phyloP scores from a whole-genome alignment of 2,888 invertebrate species.

The Lobophora halterata region DNA sequence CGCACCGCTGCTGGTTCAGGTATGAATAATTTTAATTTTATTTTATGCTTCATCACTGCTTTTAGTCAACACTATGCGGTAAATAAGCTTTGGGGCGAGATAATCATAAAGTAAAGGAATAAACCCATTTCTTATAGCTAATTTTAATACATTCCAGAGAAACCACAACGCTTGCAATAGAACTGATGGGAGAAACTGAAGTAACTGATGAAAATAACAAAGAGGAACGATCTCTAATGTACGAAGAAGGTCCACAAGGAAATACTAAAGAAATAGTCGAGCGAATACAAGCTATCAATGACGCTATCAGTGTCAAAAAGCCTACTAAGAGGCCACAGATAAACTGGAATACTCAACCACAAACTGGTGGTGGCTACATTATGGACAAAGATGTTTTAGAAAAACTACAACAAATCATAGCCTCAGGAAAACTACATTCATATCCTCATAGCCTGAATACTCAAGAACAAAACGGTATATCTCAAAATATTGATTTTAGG shows the following conservation, averaged over 20 bases:
- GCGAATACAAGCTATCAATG: slow-evolving; percentile 79
- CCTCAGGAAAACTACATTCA: slow-evolving; percentile 54
- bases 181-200: slow-evolving; percentile 27
- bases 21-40: slow-evolving; percentile 56
- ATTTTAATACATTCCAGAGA: slow-evolving; percentile 47
- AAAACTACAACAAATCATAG: slow-evolving; percentile 64
- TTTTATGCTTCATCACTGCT: slow-evolving; percentile 48
- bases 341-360: slow-evolving; percentile 49
- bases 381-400: slow-evolving; percentile 60
- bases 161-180: slow-evolving; percentile 28
- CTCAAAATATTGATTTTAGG: slow-evolving; percentile 35
- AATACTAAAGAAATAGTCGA: slow-evolving; percentile 70
- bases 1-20: slow-evolving; percentile 56
- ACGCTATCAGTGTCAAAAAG: slow-evolving; percentile 53
- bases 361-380: slow-evolving; percentile 45
- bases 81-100: slow-evolving; percentile 20
- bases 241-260: slow-evolving; percentile 41
- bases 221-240: slow-evolving; percentile 46
- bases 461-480: slow-evolving; percentile 39
- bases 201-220: slow-evolving; percentile 28
- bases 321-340: slow-evolving; percentile 48
- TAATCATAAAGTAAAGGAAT: slow-evolving; percentile 2
- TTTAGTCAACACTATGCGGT: slow-evolving; percentile 14
- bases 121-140: neutral
- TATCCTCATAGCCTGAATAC: slow-evolving; percentile 34